Base-by-base conservation (phyloP, 2,113 vertebrate genomes). In the Oryzias curvinotus region DNA sequence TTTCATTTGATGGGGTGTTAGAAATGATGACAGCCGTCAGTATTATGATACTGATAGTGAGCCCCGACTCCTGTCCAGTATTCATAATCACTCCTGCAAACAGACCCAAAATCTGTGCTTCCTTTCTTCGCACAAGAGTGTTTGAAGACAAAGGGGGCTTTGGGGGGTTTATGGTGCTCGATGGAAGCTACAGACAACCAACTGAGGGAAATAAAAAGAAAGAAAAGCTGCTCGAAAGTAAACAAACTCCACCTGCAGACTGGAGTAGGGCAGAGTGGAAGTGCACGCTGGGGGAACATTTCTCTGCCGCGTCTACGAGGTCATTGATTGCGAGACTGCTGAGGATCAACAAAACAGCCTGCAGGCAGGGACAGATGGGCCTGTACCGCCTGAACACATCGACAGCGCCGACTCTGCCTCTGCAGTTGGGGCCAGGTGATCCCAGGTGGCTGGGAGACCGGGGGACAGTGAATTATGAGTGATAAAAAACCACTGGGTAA, bases 401-500 rank as follows among this genome's bases (percentile, higher is more conserved):
- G 10, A 58, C 62, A 63, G 25, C 58, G 28, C 50, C 41, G 2
- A 25, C 76, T 58, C 65, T 16, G 28, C 26, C 68, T 75, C 61
- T 26, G 30, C 69, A 65, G 36, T 7, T 53, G 52, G 62, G 62
- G 68, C 62, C 54, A 52, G 46, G 44, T 17, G 47, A 70, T 87
- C 88, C 81, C 85, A 82, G 78, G 81, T 78, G 75, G 78, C 66
- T 59, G 55, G 72, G 60, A 69, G 73, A 65, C 62, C 28, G 51
- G 25, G 52, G 66, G 74, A 75, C 76, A 58, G 48, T 87, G 82
- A 87, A 71, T 80, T 85, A 86, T 80, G 86, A 81, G 71, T 68
- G 78, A 87, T 81, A 65, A 50, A 81, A 81, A 89, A 87, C 47
- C 67, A 80, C 81, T 71, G 77, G 77, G 65, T 89, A 84, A 87